Conservation (phyloP, 2,113 vertebrate genomes). For the Chaetodon trifascialis region DNA sequence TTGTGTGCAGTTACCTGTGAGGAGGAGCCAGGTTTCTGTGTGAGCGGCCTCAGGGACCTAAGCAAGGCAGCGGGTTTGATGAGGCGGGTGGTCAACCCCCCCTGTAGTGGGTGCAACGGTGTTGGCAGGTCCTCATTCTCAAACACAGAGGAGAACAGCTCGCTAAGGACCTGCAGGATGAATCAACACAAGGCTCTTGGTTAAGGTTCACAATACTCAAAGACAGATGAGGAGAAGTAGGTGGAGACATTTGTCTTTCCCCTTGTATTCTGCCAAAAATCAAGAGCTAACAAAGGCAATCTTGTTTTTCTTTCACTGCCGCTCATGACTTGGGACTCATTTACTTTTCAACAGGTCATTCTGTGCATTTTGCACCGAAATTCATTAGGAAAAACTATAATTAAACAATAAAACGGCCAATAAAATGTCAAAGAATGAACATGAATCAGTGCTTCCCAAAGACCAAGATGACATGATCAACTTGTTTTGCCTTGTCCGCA, state of each 20-base stretch:
- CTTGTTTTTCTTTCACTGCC: background rate
- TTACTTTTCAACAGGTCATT: background rate
- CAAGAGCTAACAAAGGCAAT: background rate
- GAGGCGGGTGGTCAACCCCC: conserved; percentile 76
- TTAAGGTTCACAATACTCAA: background rate
- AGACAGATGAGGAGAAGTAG: background rate
- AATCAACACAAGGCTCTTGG: background rate
- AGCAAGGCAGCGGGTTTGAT: conserved; percentile 87
- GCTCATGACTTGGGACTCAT: background rate
- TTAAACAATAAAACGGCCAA: too few relatives aligned
- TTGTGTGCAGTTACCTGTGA: conserved; percentile 80
- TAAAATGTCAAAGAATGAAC: too few relatives aligned
- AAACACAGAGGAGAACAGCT: conserved; percentile 92
- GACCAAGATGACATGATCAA: too few relatives aligned
- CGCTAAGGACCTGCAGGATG: conserved; percentile 87
- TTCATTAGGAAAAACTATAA: too few relatives aligned
- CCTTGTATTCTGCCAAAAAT: background rate
- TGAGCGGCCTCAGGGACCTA: conserved; percentile 77
- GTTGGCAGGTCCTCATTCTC: conserved; percentile 87
- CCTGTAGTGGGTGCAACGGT: conserved; percentile 84
- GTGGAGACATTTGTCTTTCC: background rate
- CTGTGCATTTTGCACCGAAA: too few relatives aligned
- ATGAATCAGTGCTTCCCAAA: too few relatives aligned
- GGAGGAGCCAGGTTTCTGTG: conserved; percentile 80
- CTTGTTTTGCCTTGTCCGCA: too few relatives aligned